Percentiles rank a stretch among this genome's conserved stretches.
Evolutionary conservation across 1,140 invertebrate genomes (phyloP).

Genomic region (Parasteatoda tepidariorum): DNA sequence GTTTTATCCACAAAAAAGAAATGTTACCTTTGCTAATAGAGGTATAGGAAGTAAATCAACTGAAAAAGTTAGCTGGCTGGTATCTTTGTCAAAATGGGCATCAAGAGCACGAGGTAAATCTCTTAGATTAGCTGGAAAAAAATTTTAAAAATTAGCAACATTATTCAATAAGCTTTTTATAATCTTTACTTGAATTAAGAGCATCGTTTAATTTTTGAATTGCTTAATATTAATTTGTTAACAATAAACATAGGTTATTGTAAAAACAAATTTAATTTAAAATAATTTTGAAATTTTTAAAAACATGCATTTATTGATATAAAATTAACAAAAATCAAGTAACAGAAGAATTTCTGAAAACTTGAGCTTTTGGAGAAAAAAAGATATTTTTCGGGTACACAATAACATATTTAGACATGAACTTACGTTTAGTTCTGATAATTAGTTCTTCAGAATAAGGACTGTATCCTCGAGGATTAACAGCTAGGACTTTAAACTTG

Average conservation of each 20-base stretch:
- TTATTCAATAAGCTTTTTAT: too few relatives aligned
- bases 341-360: too few relatives aligned
- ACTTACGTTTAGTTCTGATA: constrained; percentile 63
- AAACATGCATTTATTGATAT: too few relatives aligned
- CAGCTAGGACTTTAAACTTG: constrained; percentile 64
- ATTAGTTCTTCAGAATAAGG: constrained; percentile 63
- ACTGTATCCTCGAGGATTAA: constrained; percentile 63
- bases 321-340: too few relatives aligned
- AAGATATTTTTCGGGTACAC: too few relatives aligned
- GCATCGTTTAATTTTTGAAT: not conserved
- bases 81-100: constrained; percentile 72
- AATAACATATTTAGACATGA: too few relatives aligned
- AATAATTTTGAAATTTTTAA: too few relatives aligned
- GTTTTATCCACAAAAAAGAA: too few relatives aligned
- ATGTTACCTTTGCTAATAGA: constrained; percentile 74
- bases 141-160: not conserved
- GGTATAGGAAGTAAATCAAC: constrained; percentile 74
- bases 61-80: constrained; percentile 79
- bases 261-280: not conserved
- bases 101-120: constrained; percentile 79
- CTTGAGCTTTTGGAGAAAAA: too few relatives aligned
- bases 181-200: not conserved
- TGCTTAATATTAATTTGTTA: too few relatives aligned
- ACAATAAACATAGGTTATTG: not conserved
- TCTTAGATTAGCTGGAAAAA: not conserved